Evolutionary conservation across 1,140 invertebrate species (phyloP).

Genomic region (Meloidogyne chitwoodi): DNA sequence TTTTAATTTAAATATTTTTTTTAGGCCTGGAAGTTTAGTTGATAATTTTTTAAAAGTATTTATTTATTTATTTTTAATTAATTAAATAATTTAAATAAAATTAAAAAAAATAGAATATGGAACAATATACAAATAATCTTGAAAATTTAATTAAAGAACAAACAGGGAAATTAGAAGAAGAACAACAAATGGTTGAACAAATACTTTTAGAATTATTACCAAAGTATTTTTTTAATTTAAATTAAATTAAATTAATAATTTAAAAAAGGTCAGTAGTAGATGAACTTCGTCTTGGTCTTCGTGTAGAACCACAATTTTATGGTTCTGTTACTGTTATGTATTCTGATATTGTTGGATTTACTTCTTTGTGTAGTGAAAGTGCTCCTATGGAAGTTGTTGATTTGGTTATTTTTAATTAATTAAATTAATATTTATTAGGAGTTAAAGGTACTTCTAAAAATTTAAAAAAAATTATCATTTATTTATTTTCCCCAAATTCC

Average conservation of each 20-base stretch:
- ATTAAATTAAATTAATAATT: not conserved
- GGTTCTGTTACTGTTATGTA: constrained; percentile 51
- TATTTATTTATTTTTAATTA: constrained; percentile 5
- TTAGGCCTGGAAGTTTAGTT: constrained; percentile 45
- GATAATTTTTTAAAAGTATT: constrained; percentile 47
- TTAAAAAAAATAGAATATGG: not conserved
- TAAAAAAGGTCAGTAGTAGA: constrained; percentile 40
- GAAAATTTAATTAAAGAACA: constrained; percentile 43
- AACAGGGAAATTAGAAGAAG: constrained; percentile 44
- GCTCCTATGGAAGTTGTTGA: constrained; percentile 47
- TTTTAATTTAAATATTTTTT: constrained; percentile 6
- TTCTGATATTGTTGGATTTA: constrained; percentile 47
- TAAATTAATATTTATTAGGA: no score
- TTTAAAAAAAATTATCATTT: no score
- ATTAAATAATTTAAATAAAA: not conserved
- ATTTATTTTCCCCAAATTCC: no score
- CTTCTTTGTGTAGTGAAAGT: constrained; percentile 46
- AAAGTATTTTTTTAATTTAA: constrained; percentile 20
- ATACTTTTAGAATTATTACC: constrained; percentile 41
- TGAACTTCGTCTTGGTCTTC: constrained; percentile 37
- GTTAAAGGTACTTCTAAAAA: no score
- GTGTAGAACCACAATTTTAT: constrained; percentile 47
- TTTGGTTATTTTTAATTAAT: constrained; percentile 9
- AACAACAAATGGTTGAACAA: constrained; percentile 45
- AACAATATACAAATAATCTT: constrained; percentile 35